Conservation (phyloP, 2,888 invertebrate genomes). For the Sphaerophoria rueppellii region DNA sequence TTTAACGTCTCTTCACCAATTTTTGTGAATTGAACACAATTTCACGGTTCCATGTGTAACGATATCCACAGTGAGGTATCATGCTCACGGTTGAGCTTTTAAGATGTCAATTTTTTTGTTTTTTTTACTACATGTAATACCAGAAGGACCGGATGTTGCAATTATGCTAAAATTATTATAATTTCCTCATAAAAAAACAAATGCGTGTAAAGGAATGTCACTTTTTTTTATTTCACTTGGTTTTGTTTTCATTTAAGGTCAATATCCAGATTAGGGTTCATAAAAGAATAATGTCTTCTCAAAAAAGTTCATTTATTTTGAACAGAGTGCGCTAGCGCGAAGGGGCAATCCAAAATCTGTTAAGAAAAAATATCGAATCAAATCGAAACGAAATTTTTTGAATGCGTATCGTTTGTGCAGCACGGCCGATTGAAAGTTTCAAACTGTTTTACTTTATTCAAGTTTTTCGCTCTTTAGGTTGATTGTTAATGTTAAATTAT, state of each 20-base stretch:
- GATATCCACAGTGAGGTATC: conserved; percentile 88
- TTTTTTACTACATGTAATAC: conserved; percentile 70
- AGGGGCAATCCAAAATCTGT: not conserved
- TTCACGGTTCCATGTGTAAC: conserved; percentile 96
- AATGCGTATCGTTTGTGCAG: conserved; percentile 71
- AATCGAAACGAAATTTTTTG: conserved; percentile 52
- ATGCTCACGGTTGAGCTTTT: conserved; percentile 82
- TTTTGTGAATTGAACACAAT: conserved; percentile 96
- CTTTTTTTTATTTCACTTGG: not conserved
- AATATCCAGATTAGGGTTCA: not conserved
- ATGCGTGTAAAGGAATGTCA: not conserved
- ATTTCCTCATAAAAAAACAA: not conserved
- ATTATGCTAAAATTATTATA: not conserved
- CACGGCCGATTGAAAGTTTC: conserved; percentile 76
- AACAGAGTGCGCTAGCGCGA: not conserved
- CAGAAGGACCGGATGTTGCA: conserved; percentile 52
- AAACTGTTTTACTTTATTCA: conserved; percentile 74
- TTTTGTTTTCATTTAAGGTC: not conserved
- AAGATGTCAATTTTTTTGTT: conserved; percentile 66
- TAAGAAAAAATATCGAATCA: not conserved
- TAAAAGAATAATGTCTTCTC: not conserved
- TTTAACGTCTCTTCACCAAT: conserved; percentile 95
- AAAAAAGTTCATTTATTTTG: not conserved
- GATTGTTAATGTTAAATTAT: conserved; percentile 68
- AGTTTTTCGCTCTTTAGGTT: conserved; percentile 63